phyloP scores from a whole-genome alignment of 2,797 vertebrate species.

The Etheostoma perlongum region DNA sequence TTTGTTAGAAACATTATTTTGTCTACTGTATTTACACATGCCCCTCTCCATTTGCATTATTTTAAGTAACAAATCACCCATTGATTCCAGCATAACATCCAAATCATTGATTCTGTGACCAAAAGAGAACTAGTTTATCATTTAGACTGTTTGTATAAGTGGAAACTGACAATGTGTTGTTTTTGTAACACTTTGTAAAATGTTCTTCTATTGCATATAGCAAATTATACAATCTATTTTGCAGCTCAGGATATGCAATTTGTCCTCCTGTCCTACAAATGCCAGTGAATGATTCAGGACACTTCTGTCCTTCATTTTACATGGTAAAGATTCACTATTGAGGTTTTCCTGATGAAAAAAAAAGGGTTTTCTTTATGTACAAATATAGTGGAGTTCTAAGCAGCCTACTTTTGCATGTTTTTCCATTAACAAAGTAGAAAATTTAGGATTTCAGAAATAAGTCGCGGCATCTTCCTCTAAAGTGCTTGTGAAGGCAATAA shows the following conservation, averaged over 20 bases:
- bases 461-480: slow-evolving; percentile 69
- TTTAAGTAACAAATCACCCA: slow-evolving; percentile 14
- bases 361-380: slow-evolving; percentile 54
- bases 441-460: slow-evolving; percentile 74
- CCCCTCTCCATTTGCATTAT: slow-evolving; percentile 10
- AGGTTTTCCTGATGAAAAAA: slow-evolving; percentile 45
- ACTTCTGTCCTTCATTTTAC: slow-evolving; percentile 57
- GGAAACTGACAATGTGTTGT: slow-evolving; percentile 47
- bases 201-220: slow-evolving; percentile 51
- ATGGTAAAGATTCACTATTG: slow-evolving; percentile 55
- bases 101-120: slow-evolving; percentile 34
- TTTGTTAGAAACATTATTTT: slow-evolving; percentile 6
- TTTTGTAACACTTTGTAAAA: slow-evolving; percentile 30
- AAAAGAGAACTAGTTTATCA: slow-evolving; percentile 31
- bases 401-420: slow-evolving; percentile 69
- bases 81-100: slow-evolving; percentile 28
- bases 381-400: slow-evolving; percentile 65
- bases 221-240: slow-evolving; percentile 69
- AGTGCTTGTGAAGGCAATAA: slow-evolving; percentile 83
- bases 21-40: slow-evolving; percentile 26
- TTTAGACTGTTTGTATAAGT: slow-evolving; percentile 36
- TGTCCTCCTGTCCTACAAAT: slow-evolving; percentile 72
- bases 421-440: slow-evolving; percentile 61
- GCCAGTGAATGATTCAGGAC: slow-evolving; percentile 71
- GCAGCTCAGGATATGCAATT: slow-evolving; percentile 80